These are phyloP conservation scores for Calcarius lapponicus DNA, from an alignment of 2,797 vertebrate genomes.

Conservation along the genomic window DNA sequence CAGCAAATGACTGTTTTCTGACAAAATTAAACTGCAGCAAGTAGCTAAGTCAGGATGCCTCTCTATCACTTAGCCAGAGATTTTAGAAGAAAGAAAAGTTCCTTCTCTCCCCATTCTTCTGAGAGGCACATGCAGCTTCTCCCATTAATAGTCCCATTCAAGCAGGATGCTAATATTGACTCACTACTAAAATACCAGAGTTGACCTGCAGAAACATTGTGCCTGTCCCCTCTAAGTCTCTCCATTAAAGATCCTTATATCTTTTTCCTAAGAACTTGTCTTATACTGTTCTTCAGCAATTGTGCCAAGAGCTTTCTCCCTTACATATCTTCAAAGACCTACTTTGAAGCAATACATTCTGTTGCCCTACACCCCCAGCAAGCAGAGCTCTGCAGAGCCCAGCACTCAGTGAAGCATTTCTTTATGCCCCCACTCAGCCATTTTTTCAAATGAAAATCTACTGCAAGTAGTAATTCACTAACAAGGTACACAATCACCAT, in stretches of 20 bases:
- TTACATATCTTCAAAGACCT: background rate
- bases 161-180: background rate
- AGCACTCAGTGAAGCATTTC: background rate
- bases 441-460: background rate
- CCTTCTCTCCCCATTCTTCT: background rate
- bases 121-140: background rate
- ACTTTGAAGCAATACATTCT: rapidly evolving
- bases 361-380: background rate
- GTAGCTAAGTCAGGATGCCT: background rate
- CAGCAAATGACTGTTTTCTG: background rate
- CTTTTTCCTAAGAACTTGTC: background rate
- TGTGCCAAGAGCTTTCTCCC: background rate
- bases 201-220: background rate
- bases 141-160: background rate
- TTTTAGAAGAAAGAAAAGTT: background rate
- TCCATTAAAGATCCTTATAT: background rate
- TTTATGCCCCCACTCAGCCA: background rate
- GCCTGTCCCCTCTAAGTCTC: background rate
- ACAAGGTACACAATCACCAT: background rate
- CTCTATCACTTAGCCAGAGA: background rate
- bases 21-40: background rate
- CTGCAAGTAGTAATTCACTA: background rate
- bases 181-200: background rate
- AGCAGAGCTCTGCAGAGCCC: background rate
- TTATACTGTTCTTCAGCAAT: background rate